Evolutionary conservation across 2,113 vertebrate genomes (phyloP).

Genomic region (Oreochromis niloticus): DNA sequence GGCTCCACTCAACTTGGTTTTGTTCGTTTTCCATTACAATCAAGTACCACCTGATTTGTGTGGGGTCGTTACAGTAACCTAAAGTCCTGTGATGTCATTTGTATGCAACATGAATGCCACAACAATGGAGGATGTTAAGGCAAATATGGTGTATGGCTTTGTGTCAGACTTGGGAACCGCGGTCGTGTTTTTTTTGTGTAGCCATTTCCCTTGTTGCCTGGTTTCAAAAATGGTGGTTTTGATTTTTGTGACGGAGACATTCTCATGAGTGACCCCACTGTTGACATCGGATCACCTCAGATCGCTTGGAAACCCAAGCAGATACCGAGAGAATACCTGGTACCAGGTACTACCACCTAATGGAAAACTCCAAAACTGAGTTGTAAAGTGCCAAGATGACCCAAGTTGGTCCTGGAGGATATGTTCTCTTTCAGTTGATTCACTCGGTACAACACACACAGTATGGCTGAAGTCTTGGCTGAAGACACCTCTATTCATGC

Average conservation of each 20-base stretch:
- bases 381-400: background rate
- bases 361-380: background rate
- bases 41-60: too few relatives aligned
- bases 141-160: background rate
- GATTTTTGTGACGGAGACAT: background rate
- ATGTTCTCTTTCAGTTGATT: background rate
- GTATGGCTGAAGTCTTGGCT: background rate
- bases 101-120: background rate
- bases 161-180: background rate
- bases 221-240: background rate
- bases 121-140: background rate
- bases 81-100: too few relatives aligned
- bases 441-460: background rate
- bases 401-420: background rate
- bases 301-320: background rate
- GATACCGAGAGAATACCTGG: background rate
- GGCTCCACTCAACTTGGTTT: too few relatives aligned
- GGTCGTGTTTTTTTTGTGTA: rapidly evolving
- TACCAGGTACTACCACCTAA: too few relatives aligned
- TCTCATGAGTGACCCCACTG: rapidly evolving
- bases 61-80: too few relatives aligned
- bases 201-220: background rate
- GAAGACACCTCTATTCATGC: background rate
- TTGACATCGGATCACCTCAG: background rate
- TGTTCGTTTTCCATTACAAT: too few relatives aligned